These are phyloP conservation scores for Sebastes trivittatus DNA, from an alignment of 2,797 vertebrate species.

Conservation along the genomic window DNA sequence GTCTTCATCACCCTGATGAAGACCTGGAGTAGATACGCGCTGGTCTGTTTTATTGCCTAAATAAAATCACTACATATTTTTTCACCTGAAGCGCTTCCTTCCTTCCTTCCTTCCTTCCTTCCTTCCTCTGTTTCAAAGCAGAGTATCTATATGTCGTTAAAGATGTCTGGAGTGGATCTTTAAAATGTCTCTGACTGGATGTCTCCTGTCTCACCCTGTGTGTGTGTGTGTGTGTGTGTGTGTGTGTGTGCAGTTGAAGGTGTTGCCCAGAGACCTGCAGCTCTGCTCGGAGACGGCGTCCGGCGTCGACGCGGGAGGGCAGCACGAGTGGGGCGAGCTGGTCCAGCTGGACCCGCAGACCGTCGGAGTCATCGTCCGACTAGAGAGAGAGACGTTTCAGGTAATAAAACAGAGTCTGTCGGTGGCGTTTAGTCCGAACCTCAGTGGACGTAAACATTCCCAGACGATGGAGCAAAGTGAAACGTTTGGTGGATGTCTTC, in stretches of 20 bases:
- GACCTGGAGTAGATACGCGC: too few species aligned
- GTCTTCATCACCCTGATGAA: too few species aligned
- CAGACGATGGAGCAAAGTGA: not conserved
- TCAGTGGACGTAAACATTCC: not conserved
- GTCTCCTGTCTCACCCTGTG: not conserved
- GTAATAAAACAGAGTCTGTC: conserved; percentile 61
- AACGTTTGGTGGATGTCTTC: accelerated
- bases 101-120: too few species aligned
- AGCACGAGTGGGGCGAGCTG: conserved; percentile 97
- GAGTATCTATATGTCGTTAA: too few species aligned
- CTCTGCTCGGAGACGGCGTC: conserved; percentile 96
- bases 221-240: not conserved
- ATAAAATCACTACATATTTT: too few species aligned
- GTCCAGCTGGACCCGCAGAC: conserved; percentile 94
- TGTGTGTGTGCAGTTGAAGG: conserved; percentile 85
- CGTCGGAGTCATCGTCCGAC: conserved; percentile 92
- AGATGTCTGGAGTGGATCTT: not conserved
- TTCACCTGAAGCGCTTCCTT: too few species aligned
- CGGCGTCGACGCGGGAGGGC: conserved; percentile 92
- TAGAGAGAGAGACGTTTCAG: conserved; percentile 97
- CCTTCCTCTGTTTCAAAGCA: too few species aligned
- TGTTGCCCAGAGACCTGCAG: conserved; percentile 93
- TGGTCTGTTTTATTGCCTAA: too few species aligned
- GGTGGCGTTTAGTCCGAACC: not conserved
- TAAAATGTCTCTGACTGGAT: too few species aligned